Evolutionary conservation across 2,888 invertebrate genomes (phyloP).

Genomic region (Deladenus siricidicola): DNA sequence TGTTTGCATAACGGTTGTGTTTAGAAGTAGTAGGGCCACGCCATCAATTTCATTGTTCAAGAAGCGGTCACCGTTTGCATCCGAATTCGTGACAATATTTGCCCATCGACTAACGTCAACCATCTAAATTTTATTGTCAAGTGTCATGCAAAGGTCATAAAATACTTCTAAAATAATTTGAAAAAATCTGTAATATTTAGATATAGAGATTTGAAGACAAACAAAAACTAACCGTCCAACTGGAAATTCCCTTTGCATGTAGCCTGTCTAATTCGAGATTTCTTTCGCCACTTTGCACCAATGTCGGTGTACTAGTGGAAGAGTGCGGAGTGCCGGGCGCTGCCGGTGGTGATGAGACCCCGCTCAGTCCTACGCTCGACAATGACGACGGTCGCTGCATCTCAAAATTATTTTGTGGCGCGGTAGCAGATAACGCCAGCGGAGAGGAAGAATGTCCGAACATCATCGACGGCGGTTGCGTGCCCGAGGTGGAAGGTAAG

Average conservation of each 20-base stretch:
- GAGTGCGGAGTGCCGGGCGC: slow-evolving; percentile 1
- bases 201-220: too few species aligned
- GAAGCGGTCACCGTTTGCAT: slow-evolving; percentile 18
- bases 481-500: not conserved
- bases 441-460: too few species aligned
- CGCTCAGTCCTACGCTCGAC: not conserved
- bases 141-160: too few species aligned
- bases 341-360: not conserved
- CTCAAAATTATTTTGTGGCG: too few species aligned
- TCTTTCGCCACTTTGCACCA: slow-evolving; percentile 1
- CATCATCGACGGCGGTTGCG: not conserved
- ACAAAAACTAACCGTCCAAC: slow-evolving; percentile 11
- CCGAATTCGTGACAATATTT: slow-evolving; percentile 15
- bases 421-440: not conserved
- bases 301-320: slow-evolving; percentile 7
- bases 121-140: too few species aligned
- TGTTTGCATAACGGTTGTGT: not conserved
- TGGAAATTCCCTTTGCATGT: slow-evolving; percentile 8
- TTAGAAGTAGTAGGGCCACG: slow-evolving; percentile 2
- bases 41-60: slow-evolving; percentile 17
- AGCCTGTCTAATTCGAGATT: slow-evolving; percentile 11
- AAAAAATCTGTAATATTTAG: too few species aligned
- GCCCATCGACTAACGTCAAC: slow-evolving; percentile 17
- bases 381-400: not conserved
- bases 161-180: too few species aligned